phyloP scores from a whole-genome alignment of 1,140 invertebrate species.

The Bombus picipes region DNA sequence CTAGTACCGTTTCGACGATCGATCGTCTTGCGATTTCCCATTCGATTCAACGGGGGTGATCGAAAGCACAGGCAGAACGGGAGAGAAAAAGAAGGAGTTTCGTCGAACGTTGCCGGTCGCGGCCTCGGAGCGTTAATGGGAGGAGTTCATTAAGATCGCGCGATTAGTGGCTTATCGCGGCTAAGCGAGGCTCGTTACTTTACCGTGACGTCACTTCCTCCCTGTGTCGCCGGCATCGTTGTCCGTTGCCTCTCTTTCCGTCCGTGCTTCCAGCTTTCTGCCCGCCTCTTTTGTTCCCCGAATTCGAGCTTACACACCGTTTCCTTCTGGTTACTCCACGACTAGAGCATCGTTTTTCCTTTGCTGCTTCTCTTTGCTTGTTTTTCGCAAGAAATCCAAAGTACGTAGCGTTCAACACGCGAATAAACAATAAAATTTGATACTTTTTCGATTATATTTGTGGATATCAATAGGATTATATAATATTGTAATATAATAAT shows the following conservation, averaged over 20 bases:
- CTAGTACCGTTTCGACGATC: not conserved
- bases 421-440: not conserved
- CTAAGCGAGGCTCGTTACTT: conserved; percentile 74
- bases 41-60: conserved; percentile 5
- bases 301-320: conserved; percentile 37
- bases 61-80: conserved; percentile 19
- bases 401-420: no score
- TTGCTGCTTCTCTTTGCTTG: not conserved
- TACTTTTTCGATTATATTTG: not conserved
- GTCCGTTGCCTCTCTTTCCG: conserved; percentile 37
- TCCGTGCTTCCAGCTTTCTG: conserved; percentile 43
- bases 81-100: conserved; percentile 54
- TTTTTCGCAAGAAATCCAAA: not conserved
- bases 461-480: no score
- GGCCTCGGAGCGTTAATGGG: conserved; percentile 73
- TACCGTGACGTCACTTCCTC: conserved; percentile 77
- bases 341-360: not conserved
- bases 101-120: conserved; percentile 65
- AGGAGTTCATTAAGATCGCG: conserved; percentile 77
- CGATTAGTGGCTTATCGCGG: conserved; percentile 74
- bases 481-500: no score
- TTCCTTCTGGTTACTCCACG: not conserved
- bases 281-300: conserved; percentile 49
- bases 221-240: conserved; percentile 54
- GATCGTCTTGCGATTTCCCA: not conserved